Percentiles rank a stretch among this genome's conserved stretches.
phyloP scores from a whole-genome alignment of 2,113 vertebrate species.

The Rhinolophus ferrumequinum region DNA sequence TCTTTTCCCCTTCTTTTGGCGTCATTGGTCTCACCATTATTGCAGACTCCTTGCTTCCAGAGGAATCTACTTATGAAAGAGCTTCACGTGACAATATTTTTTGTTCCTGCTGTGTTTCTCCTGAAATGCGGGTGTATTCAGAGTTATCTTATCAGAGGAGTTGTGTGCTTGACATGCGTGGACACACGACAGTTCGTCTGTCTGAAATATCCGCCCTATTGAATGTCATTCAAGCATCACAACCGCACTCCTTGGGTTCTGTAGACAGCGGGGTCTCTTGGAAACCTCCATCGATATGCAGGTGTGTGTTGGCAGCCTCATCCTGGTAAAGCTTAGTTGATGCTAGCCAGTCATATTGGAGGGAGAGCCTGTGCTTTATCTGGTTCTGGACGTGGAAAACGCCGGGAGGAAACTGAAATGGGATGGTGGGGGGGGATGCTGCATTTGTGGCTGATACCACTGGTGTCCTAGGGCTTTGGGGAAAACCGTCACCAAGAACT shows the following conservation, averaged over 20 bases:
- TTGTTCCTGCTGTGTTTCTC: not conserved
- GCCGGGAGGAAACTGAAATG: fast-evolving
- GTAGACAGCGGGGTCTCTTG: not conserved
- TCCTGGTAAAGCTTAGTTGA: not conserved
- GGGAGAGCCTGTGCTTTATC: not conserved
- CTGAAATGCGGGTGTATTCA: not conserved
- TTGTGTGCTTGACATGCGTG: fast-evolving
- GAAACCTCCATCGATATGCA: not conserved
- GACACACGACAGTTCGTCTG: fast-evolving
- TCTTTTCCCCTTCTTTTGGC: not conserved
- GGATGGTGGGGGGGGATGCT: fast-evolving
- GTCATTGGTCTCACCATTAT: not conserved
- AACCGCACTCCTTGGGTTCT: not conserved
- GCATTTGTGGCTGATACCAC: fast-evolving
- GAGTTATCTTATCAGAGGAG: not conserved
- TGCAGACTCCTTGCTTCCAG: not conserved
- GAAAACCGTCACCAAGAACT: fast-evolving
- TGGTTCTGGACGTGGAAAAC: not conserved
- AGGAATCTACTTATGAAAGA: not conserved
- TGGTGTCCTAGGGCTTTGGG: not conserved
- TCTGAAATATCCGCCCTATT: fast-evolving
- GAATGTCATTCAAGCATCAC: fast-evolving
- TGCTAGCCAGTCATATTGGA: not conserved
- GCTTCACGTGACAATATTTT: not conserved
- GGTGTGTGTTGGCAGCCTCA: not conserved